Evolutionary conservation across 2,113 vertebrate species (phyloP), one percentile per base, ranked within the genome.

Genomic region (zebrafish (Danio rerio)): DNA sequence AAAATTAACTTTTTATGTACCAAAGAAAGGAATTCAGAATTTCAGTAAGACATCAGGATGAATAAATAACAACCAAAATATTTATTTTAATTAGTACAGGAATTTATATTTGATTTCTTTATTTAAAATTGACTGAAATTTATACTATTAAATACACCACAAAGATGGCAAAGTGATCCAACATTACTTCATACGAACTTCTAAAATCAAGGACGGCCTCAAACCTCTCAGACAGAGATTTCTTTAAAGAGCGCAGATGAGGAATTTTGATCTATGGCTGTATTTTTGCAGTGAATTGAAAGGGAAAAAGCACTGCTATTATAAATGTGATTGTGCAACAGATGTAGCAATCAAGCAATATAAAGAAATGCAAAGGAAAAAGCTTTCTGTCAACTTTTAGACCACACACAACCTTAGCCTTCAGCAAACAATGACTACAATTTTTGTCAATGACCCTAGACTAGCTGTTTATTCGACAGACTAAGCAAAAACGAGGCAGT

Each of bases 381-480:
- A 16, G 21, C 42, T 40, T 42, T 75, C 20, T 4, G 7, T 21
- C 53, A 75, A 45, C 53, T 56, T 73, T 59, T 16, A 12, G 53
- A 75, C 53, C 15, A 58, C 72, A 75, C 53, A 45, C 40, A 75
- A 45, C 6, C 53, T 43, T 43, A 45, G 40, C 58, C 18, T 43
- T 43, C 16, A 80, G 49, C 78, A 68, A 75, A 59, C 40, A 20
- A 58, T 75, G 9, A 47, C 42, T 43, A 8, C 40, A 3, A 58
- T 8, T 75, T 58, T 75, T 45, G 72, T 43, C 72, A 58, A 15
- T 58, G 45, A 45, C 40, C 42, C 31, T 6, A 58, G 53, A 45
- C 31, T 74, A 74, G 53, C 16, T 75, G 72, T 75, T 59, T 75
- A 58, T 75, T 75, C 45, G 9, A 59, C 20, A 58, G 72, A 74